A percentile compares a stretch with the other conserved stretches of the same genome.
These are phyloP conservation scores for Oligia strigilis DNA, from an alignment of 2,888 invertebrate genomes.

Conservation along the genomic window DNA sequence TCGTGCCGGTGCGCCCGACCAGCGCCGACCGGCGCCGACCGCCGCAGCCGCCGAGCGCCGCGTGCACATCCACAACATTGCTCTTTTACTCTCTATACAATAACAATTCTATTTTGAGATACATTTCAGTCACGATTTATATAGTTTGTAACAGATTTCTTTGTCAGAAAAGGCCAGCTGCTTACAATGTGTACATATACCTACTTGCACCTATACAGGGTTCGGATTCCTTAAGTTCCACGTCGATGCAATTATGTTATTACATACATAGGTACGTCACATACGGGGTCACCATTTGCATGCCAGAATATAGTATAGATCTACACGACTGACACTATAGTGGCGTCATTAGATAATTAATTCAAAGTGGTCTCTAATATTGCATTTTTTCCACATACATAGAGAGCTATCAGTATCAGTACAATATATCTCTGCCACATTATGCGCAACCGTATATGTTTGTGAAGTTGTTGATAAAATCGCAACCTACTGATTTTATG, in stretches of 20 bases:
- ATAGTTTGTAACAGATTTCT: slow-evolving; percentile 68
- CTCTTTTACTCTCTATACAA: slow-evolving; percentile 77
- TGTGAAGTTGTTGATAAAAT: slow-evolving; percentile 21
- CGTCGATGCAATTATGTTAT: slow-evolving; percentile 13
- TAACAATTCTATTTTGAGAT: slow-evolving; percentile 75
- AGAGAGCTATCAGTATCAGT: slow-evolving; percentile 32
- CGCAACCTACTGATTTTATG: slow-evolving; percentile 26
- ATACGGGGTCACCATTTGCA: background rate
- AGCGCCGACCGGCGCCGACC: slow-evolving; percentile 25
- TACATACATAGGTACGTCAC: background rate
- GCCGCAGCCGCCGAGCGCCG: slow-evolving; percentile 21
- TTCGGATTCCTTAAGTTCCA: slow-evolving; percentile 20
- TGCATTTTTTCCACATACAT: slow-evolving; percentile 13
- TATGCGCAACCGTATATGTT: slow-evolving; percentile 28
- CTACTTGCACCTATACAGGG: background rate
- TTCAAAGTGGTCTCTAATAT: background rate
- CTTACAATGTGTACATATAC: slow-evolving; percentile 38
- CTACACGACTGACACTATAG: background rate
- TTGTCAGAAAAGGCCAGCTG: slow-evolving; percentile 67
- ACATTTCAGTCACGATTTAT: slow-evolving; percentile 79
- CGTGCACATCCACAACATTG: slow-evolving; percentile 69
- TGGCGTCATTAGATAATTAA: background rate
- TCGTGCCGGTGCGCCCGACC: slow-evolving; percentile 54
- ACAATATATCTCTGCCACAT: slow-evolving; percentile 30
- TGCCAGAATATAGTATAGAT: background rate